phyloP scores from a whole-genome alignment of 2,888 invertebrate species.

The Brenthis ino region DNA sequence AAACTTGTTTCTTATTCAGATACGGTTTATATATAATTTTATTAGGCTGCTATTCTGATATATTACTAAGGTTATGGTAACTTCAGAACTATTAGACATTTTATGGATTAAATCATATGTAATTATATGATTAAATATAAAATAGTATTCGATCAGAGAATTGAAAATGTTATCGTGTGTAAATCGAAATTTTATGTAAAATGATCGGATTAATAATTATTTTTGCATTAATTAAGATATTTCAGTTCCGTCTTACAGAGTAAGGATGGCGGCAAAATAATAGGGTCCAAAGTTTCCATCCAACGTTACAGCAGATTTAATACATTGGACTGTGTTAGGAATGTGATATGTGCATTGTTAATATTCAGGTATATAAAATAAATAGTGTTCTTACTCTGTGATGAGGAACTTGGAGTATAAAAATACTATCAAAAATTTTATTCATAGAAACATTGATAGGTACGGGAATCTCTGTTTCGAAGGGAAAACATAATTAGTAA shows the following conservation, averaged over 20 bases:
- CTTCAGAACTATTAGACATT: slow-evolving; percentile 60
- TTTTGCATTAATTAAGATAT: slow-evolving; percentile 56
- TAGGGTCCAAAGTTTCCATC: slow-evolving; percentile 81
- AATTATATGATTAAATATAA: slow-evolving; percentile 56
- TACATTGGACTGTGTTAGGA: slow-evolving; percentile 69
- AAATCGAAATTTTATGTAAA: slow-evolving; percentile 51
- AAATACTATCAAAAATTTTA: slow-evolving; percentile 54
- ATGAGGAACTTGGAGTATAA: slow-evolving; percentile 49
- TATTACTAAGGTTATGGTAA: slow-evolving; percentile 52
- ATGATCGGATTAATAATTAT: slow-evolving; percentile 56
- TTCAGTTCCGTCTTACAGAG: slow-evolving; percentile 69
- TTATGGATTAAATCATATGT: slow-evolving; percentile 59
- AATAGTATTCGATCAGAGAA: slow-evolving; percentile 61
- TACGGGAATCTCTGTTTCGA: slow-evolving; percentile 81
- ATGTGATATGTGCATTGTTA: slow-evolving; percentile 66
- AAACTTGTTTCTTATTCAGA: slow-evolving; percentile 45
- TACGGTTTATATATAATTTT: slow-evolving; percentile 51
- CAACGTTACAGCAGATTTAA: slow-evolving; percentile 66
- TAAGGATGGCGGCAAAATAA: slow-evolving; percentile 62
- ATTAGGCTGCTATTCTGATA: slow-evolving; percentile 56
- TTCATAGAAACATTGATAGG: slow-evolving; percentile 71
- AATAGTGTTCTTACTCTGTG: slow-evolving; percentile 66
- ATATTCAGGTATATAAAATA: slow-evolving; percentile 60
- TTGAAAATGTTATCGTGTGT: slow-evolving; percentile 62
- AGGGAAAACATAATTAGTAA: slow-evolving; percentile 76